A percentile compares a stretch with the other conserved stretches of the same genome.
These are phyloP conservation scores for Thumatha senex DNA, from an alignment of 2,888 invertebrate species.

Conservation along the genomic window DNA sequence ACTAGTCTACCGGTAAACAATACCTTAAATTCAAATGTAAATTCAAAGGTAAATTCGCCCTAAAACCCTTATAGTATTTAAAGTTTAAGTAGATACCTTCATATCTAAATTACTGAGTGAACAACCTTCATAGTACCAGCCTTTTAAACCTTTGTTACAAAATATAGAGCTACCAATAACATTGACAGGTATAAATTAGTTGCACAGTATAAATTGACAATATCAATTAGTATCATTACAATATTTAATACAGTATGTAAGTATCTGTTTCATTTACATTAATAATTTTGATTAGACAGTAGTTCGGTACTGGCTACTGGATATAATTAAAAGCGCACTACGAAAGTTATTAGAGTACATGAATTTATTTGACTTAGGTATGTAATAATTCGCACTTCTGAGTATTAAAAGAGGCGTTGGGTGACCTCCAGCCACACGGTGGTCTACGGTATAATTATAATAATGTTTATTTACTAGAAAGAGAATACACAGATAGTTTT, in stretches of 20 bases:
- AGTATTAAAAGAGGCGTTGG: too few species aligned
- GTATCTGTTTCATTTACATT: slow-evolving; percentile 6
- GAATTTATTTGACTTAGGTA: too few species aligned
- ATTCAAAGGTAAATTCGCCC: too few species aligned
- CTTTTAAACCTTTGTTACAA: neutral
- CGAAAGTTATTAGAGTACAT: neutral
- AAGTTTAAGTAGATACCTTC: too few species aligned
- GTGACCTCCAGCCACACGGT: too few species aligned
- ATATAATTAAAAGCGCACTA: neutral
- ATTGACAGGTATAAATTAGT: slow-evolving; percentile 8
- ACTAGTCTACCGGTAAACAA: too few species aligned
- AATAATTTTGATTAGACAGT: slow-evolving; percentile 10
- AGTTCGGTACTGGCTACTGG: neutral
- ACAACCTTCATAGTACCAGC: slow-evolving; percentile 5
- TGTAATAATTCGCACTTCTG: too few species aligned
- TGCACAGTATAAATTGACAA: slow-evolving; percentile 12
- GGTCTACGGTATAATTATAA: too few species aligned
- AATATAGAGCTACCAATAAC: slow-evolving; percentile 7
- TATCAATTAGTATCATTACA: slow-evolving; percentile 15
- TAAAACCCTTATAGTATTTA: too few species aligned
- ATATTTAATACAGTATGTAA: slow-evolving; percentile 8
- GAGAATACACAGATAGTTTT: too few species aligned
- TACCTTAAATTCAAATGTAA: too few species aligned
- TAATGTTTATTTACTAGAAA: too few species aligned
- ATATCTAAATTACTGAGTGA: slow-evolving; percentile 1